Evolutionary conservation across 1,140 invertebrate species (phyloP).

Genomic region (Teleopsis dalmanni): DNA sequence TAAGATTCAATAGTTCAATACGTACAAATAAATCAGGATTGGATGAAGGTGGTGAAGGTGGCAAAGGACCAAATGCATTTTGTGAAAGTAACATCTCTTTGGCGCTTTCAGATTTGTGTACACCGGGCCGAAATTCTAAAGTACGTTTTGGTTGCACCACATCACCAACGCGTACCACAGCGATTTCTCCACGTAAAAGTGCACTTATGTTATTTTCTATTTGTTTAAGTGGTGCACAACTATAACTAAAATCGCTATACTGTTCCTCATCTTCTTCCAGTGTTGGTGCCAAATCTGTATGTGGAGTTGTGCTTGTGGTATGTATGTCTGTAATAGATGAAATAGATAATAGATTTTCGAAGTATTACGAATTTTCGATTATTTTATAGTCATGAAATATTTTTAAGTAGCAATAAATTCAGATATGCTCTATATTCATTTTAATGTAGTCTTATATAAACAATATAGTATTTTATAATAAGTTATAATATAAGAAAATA

Average conservation of each 20-base stretch:
- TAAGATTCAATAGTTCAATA: not conserved
- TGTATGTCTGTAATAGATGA: constrained; percentile 19
- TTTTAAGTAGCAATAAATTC: too few species aligned
- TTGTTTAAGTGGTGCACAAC: constrained; percentile 48
- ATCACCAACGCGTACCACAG: constrained; percentile 28
- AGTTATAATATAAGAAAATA: too few species aligned
- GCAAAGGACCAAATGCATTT: constrained; percentile 39
- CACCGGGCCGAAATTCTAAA: constrained; percentile 46
- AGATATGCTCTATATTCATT: too few species aligned
- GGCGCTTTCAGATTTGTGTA: constrained; percentile 60
- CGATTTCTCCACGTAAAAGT: constrained; percentile 48
- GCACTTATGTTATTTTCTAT: constrained; percentile 59
- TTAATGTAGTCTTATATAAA: too few species aligned
- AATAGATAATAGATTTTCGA: not conserved
- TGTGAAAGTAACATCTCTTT: constrained; percentile 57
- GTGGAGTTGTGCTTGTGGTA: constrained; percentile 34
- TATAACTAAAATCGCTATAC: constrained; percentile 45
- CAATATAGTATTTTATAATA: too few species aligned
- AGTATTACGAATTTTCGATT: too few species aligned
- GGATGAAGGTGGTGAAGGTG: constrained; percentile 36
- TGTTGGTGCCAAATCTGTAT: constrained; percentile 48
- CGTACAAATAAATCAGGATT: constrained; percentile 35
- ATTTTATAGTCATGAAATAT: too few species aligned
- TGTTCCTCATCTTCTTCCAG: constrained; percentile 59
- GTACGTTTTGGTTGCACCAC: constrained; percentile 24